phyloP scores from a whole-genome alignment of 2,888 invertebrate genomes.

The Mimumesa dahlbomi region DNA sequence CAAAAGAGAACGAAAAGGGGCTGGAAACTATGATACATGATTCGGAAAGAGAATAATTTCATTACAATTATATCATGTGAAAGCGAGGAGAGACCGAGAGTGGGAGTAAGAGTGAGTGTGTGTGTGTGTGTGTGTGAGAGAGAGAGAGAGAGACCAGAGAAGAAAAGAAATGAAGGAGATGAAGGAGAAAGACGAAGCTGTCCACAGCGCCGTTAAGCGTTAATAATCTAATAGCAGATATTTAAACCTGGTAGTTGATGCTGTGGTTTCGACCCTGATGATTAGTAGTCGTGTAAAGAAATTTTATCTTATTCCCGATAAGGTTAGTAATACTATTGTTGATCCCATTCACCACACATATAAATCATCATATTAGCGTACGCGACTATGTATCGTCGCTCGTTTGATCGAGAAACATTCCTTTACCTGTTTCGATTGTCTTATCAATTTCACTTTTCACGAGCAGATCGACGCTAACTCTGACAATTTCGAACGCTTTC shows the following conservation, averaged over 20 bases:
- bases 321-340: slow-evolving; percentile 46
- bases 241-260: slow-evolving; percentile 8
- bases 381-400: no score
- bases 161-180: slow-evolving; percentile 1
- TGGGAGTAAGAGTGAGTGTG: no score
- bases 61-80: no score
- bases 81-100: no score
- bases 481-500: no score
- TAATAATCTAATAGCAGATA: slow-evolving; percentile 11
- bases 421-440: no score
- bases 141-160: neutral
- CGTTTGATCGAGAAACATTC: no score
- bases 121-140: neutral
- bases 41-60: no score
- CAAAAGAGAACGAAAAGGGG: neutral
- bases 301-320: slow-evolving; percentile 27
- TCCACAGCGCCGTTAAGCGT: slow-evolving; percentile 24
- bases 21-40: neutral
- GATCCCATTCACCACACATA: slow-evolving; percentile 69
- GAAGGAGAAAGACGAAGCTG: slow-evolving; percentile 25
- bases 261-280: no score
- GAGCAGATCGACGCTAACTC: no score
- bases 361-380: slow-evolving; percentile 22
- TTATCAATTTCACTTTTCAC: no score
- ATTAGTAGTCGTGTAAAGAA: no score